These are phyloP conservation scores for Macaca nemestrina DNA, from an alignment of 2,113 vertebrate species.

Conservation along the genomic window DNA sequence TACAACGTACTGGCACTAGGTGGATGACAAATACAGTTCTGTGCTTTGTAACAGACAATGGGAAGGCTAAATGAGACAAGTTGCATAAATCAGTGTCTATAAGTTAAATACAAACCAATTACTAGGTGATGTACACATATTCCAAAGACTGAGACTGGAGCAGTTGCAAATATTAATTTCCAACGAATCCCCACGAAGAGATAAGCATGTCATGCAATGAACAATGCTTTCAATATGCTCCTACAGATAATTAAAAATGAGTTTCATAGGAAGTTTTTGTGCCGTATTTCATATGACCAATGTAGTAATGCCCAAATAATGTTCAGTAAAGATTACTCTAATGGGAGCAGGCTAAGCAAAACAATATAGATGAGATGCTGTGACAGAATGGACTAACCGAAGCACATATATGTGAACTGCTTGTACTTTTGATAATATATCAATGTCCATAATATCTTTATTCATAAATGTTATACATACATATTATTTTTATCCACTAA, in stretches of 20 bases:
- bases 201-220: background rate
- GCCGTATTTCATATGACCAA: background rate
- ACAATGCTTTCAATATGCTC: background rate
- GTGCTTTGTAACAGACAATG: background rate
- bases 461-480: background rate
- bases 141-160: background rate
- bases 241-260: background rate
- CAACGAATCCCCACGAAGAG: background rate
- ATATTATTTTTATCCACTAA: background rate
- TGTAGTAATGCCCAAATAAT: background rate
- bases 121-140: background rate
- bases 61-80: background rate
- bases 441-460: background rate
- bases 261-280: background rate
- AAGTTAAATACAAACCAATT: background rate
- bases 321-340: background rate
- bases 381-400: background rate
- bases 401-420: background rate
- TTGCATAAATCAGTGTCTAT: background rate
- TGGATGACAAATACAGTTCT: background rate
- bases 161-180: background rate
- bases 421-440: background rate
- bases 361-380: too few species aligned
- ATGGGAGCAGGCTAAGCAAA: background rate
- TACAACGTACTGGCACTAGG: background rate